Evolutionary conservation across 2,797 vertebrate species (phyloP), one percentile per base, ranked within the genome.

Genomic region (Fundulus diaphanus): DNA sequence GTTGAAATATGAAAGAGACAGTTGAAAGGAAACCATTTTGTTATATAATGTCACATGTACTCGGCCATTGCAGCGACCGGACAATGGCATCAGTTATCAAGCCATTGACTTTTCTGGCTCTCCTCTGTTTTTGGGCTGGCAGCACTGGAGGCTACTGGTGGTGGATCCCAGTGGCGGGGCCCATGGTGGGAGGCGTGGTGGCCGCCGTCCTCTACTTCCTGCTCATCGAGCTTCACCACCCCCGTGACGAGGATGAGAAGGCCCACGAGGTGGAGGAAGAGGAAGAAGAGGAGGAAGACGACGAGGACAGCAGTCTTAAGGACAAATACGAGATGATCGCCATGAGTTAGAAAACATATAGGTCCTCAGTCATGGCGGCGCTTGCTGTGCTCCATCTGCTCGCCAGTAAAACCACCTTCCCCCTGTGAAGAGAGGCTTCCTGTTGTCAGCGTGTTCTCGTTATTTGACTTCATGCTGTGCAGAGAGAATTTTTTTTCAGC

Each of bases 161-260:
- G 98, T 99, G 98, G 98, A 94, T 99, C 77, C 98, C 98, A 0
- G 91, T 97, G 54, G 95, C 96, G 0, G 98, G 96, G 24, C 98
- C 98, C 52, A 90, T 99, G 95, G 89, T 97, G 71, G 98, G 98
- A 2, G 97, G 94, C 0, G 85, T 95, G 48, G 82, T 96, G 0
- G 98, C 97, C 0, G 96, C 96, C 2, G 78, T 95, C 56, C 57
- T 94, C 83, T 99, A 99, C 80, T 76, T 97, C 70, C 85, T 97
- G 78, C 87, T 97, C 76, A 96, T 99, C 15, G 96, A 98, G 92
- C 89, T 97, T 44, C 98, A 99, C 88, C 98, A 99, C 68, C 51
- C 87, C 0, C 91, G 88, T 1, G 76, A 77, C 0, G 85, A 90
- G 61, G 76, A 85, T 0, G 88, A 92, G 78, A 91, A 90, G 70